These are phyloP conservation scores for Xyrichtys novacula DNA, from an alignment of 2,797 vertebrate genomes.

Conservation along the genomic window DNA sequence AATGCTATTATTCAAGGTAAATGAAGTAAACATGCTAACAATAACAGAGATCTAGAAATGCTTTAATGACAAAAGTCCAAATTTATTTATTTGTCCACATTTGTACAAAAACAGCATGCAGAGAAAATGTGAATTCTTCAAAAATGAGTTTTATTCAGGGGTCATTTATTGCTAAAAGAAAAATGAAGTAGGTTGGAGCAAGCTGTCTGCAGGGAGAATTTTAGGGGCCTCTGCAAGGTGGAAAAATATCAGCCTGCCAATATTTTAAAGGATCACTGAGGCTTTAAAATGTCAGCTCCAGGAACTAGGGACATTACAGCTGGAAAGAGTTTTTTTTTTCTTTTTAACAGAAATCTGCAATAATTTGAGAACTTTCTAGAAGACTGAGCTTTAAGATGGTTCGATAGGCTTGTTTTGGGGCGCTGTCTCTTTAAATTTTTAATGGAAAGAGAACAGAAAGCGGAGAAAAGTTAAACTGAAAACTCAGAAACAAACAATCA, in stretches of 20 bases:
- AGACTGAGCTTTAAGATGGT: background rate
- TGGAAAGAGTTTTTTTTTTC: conserved; percentile 27
- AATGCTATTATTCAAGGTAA: too few species aligned
- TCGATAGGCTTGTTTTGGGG: background rate
- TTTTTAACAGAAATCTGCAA: background rate
- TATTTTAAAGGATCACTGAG: conserved; percentile 32
- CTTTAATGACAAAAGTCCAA: too few species aligned
- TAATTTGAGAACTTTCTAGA: background rate
- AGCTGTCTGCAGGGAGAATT: conserved; percentile 29
- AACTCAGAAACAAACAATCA: conserved; percentile 42
- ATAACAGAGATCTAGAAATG: too few species aligned
- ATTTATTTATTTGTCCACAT: too few species aligned
- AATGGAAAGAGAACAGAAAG: background rate
- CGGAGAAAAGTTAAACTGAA: background rate
- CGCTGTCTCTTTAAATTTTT: conserved; percentile 10
- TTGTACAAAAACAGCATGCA: background rate
- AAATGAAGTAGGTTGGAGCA: conserved; percentile 16
- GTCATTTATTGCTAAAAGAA: conserved; percentile 18
- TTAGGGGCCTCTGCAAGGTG: conserved; percentile 39
- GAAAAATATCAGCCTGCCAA: conserved; percentile 50
- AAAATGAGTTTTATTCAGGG: background rate
- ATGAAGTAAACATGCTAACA: too few species aligned
- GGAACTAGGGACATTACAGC: conserved; percentile 21
- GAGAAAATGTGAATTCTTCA: background rate
- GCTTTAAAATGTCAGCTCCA: conserved; percentile 20